phyloP scores from a whole-genome alignment of 2,797 vertebrate species.

The Ambastaia sidthimunki region DNA sequence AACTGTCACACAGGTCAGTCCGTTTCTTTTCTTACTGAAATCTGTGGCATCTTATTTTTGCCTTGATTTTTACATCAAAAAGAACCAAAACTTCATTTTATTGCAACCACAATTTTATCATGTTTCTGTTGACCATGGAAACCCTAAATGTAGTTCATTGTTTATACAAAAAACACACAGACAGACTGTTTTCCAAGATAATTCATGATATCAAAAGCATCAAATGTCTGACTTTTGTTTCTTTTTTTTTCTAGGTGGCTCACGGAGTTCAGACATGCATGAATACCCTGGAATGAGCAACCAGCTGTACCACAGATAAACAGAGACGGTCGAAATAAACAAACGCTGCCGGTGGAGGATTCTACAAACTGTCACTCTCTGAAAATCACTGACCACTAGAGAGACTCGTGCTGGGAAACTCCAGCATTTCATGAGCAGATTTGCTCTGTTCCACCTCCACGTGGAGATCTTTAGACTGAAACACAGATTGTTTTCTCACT shows the following conservation, averaged over 20 bases:
- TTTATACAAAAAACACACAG: too few species aligned
- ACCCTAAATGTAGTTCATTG: too few species aligned
- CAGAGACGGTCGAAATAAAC: constrained; percentile 26
- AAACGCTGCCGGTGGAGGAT: constrained; percentile 25
- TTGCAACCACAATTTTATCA: too few species aligned
- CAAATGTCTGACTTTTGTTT: not conserved
- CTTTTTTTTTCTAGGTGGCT: constrained; percentile 80
- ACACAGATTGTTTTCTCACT: not conserved
- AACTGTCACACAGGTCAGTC: constrained; percentile 91
- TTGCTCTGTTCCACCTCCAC: not conserved
- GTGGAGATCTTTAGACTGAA: constrained; percentile 3
- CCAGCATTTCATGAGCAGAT: constrained; percentile 7
- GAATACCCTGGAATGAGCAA: constrained; percentile 86
- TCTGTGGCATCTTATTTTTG: too few species aligned
- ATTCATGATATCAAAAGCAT: too few species aligned
- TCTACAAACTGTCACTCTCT: constrained; percentile 9
- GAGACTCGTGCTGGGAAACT: not conserved
- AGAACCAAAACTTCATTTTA: too few species aligned
- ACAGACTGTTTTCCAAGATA: too few species aligned
- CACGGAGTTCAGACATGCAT: constrained; percentile 87
- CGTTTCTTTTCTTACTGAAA: not conserved
- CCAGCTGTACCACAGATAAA: constrained; percentile 84
- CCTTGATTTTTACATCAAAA: too few species aligned
- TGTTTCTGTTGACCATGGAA: too few species aligned
- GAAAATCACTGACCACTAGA: constrained; percentile 41